Conservation (phyloP, 2,888 invertebrate species). For the Lymantria dispar region DNA sequence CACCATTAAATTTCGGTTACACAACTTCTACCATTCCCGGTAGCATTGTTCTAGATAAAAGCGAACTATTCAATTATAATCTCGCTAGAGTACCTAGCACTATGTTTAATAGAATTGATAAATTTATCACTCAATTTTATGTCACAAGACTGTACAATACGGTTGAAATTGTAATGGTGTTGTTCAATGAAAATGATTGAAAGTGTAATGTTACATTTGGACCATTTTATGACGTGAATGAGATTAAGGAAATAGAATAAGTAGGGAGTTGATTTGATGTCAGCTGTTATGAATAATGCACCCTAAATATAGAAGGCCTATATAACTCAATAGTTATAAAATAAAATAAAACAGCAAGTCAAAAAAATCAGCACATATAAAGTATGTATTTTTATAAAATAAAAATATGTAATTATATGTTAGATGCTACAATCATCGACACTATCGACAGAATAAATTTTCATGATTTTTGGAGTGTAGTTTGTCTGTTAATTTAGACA, state of each 20-base stretch:
- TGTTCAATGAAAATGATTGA: conserved; percentile 7
- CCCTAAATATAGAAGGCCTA: too few relatives aligned
- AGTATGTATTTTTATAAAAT: too few relatives aligned
- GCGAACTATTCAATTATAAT: conserved; percentile 40
- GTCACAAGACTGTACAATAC: background rate
- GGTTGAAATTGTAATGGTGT: background rate
- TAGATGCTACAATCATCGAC: too few relatives aligned
- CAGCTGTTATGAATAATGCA: background rate
- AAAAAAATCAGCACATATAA: too few relatives aligned
- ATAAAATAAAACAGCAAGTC: too few relatives aligned
- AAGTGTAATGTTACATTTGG: conserved; percentile 18
- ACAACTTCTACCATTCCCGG: conserved; percentile 19
- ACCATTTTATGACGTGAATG: conserved; percentile 17
- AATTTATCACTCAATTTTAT: background rate
- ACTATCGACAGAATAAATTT: too few relatives aligned
- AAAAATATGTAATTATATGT: too few relatives aligned
- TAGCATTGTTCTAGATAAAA: conserved; percentile 38
- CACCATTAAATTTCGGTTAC: background rate
- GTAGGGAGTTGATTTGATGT: conserved; percentile 15
- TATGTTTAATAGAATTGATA: background rate
- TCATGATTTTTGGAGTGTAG: too few relatives aligned
- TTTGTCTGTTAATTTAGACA: too few relatives aligned
- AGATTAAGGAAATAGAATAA: conserved; percentile 27
- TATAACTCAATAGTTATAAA: too few relatives aligned
- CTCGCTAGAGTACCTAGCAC: conserved; percentile 6